phyloP scores from a whole-genome alignment of 2,888 invertebrate species.

The Melanotus villosus region DNA sequence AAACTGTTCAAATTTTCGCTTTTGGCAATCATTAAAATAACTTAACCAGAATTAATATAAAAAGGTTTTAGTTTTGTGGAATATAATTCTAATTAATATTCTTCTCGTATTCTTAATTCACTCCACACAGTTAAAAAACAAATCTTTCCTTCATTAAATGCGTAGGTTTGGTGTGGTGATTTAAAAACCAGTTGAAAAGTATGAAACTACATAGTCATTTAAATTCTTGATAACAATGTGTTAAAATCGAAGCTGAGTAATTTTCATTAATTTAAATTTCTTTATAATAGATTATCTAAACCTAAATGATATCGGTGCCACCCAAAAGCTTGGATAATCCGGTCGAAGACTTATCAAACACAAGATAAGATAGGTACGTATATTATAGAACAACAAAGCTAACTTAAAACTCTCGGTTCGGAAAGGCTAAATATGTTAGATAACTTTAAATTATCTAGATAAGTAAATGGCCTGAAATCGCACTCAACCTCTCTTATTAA shows the following conservation, averaged over 20 bases:
- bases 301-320: conserved; percentile 24
- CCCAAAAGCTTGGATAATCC: conserved; percentile 34
- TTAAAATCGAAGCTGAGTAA: background rate
- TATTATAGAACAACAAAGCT: conserved; percentile 37
- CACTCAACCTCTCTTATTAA: conserved; percentile 34
- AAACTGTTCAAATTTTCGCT: no score
- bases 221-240: background rate
- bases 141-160: no score
- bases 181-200: no score
- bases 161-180: no score
- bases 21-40: no score
- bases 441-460: conserved; percentile 48
- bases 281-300: conserved; percentile 1
- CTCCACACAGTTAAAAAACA: no score
- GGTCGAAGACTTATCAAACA: conserved; percentile 9
- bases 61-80: no score
- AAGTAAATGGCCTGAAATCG: conserved; percentile 46
- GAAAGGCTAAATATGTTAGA: conserved; percentile 33
- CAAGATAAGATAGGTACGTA: conserved; percentile 41
- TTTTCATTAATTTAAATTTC: background rate
- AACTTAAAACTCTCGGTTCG: conserved; percentile 33
- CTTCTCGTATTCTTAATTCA: no score
- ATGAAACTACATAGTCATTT: background rate
- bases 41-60: no score
- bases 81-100: no score